A percentile compares a stretch with the other conserved stretches of the same genome.
These are phyloP conservation scores for Carassius auratus DNA, from an alignment of 2,113 vertebrate genomes.

Conservation along the genomic window DNA sequence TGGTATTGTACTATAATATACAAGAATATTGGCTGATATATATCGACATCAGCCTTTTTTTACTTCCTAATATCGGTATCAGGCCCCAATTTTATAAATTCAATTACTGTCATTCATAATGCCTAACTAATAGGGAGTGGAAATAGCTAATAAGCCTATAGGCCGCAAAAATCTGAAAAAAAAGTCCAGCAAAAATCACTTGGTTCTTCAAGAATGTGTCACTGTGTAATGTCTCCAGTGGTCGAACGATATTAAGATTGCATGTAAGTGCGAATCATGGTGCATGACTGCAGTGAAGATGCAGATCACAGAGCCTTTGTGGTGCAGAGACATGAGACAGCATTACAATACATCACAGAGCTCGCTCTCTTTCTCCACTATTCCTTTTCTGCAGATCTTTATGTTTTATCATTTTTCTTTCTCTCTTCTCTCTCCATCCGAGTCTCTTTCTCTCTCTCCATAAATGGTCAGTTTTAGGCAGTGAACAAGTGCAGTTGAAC, in stretches of 20 bases:
- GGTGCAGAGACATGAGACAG: not conserved
- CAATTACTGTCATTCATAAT: no score
- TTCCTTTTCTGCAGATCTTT: constrained; percentile 13
- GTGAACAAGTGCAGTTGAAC: constrained; percentile 23
- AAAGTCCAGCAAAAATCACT: not conserved
- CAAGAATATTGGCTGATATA: no score
- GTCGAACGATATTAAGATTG: not conserved
- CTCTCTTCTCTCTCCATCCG: not conserved
- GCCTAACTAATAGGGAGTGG: no score
- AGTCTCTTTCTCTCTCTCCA: constrained; percentile 14
- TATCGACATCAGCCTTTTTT: no score
- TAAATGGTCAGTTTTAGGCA: constrained; percentile 29
- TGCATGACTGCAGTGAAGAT: not conserved
- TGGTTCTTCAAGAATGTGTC: not conserved
- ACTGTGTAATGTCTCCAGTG: not conserved
- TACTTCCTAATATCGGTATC: no score
- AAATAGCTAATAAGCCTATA: no score
- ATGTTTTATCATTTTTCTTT: not conserved
- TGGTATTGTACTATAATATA: no score
- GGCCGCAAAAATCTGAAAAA: no score
- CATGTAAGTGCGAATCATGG: not conserved
- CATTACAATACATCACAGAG: not conserved
- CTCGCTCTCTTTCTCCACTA: not conserved
- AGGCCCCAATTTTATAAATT: no score
- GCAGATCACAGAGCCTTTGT: constrained; percentile 1